phyloP scores from a whole-genome alignment of 2,113 vertebrate genomes.

The Prolemur simus region DNA sequence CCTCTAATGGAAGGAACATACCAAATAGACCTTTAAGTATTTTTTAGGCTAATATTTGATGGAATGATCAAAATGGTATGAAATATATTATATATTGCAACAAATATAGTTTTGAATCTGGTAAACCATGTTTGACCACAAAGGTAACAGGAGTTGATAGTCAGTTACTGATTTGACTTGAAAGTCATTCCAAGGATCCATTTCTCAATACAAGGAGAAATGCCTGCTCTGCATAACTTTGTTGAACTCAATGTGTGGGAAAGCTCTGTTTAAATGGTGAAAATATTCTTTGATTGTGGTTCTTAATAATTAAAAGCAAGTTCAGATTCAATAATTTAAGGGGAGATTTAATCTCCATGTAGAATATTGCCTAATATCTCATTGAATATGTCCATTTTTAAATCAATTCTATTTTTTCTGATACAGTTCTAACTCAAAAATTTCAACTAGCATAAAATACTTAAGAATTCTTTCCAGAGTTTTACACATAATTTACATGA shows the following conservation, averaged over 20 bases:
- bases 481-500: background rate
- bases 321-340: background rate
- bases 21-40: background rate
- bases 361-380: background rate
- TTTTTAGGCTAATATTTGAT: background rate
- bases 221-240: background rate
- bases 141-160: background rate
- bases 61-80: background rate
- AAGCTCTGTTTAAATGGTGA: background rate
- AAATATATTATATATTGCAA: background rate
- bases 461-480: background rate
- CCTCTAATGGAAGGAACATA: background rate
- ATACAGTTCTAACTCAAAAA: background rate
- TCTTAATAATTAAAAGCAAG: constrained; percentile 15
- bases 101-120: background rate
- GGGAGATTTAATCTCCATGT: background rate
- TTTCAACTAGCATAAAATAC: background rate
- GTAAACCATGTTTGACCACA: background rate
- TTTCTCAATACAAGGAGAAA: background rate
- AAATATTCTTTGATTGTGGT: background rate
- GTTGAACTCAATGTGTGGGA: background rate
- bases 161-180: background rate
- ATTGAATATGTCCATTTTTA: background rate
- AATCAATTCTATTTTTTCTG: background rate
- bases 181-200: background rate